Evolutionary conservation across 1,140 invertebrate species (phyloP).

Genomic region (Halyomorpha halys): DNA sequence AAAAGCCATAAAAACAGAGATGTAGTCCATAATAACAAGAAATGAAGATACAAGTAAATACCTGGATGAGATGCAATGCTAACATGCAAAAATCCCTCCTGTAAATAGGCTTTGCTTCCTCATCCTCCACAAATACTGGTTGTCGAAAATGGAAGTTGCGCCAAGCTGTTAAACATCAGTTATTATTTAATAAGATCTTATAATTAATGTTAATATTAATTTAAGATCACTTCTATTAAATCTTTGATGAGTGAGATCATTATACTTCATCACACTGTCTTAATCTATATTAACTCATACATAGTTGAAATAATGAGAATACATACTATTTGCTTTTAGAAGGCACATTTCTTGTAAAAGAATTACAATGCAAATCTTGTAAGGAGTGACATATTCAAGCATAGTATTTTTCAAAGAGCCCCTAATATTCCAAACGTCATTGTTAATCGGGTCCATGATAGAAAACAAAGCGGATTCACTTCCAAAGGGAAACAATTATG

Average conservation of each 20-base stretch:
- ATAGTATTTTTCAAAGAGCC: constrained; percentile 11
- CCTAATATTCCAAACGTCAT: constrained; percentile 7
- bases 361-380: constrained; percentile 44
- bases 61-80: constrained; percentile 51
- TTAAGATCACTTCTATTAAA: too few relatives aligned
- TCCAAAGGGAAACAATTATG: too few relatives aligned
- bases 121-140: constrained; percentile 26
- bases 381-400: constrained; percentile 43
- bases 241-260: too few relatives aligned
- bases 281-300: too few relatives aligned
- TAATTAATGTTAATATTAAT: too few relatives aligned
- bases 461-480: background rate
- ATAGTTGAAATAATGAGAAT: too few relatives aligned
- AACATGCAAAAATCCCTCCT: constrained; percentile 48
- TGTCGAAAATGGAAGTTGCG: constrained; percentile 34
- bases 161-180: background rate
- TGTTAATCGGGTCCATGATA: background rate
- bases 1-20: too few relatives aligned
- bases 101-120: constrained; percentile 25
- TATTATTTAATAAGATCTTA: background rate
- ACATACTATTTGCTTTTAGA: constrained; percentile 39
- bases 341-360: constrained; percentile 44
- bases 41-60: constrained; percentile 30
- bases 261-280: too few relatives aligned
- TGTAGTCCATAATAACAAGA: too few relatives aligned